Evolutionary conservation across 2,113 vertebrate genomes (phyloP), one percentile per base, ranked within the genome.

Genomic region (Esox niger): DNA sequence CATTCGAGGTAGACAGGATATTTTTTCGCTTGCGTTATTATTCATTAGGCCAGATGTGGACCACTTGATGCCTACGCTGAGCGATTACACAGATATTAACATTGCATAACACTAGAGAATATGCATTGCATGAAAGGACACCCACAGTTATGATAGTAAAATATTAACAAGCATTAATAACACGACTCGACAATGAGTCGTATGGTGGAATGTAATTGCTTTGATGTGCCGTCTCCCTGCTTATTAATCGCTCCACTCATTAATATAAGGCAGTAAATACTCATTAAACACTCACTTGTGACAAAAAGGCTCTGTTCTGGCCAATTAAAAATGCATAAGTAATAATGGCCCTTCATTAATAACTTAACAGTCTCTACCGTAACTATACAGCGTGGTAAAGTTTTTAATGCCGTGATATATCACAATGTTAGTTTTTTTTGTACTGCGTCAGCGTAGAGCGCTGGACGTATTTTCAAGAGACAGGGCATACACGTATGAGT

Each of bases 261-360:
- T 94, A 94, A 93, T 95, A 38, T 38, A 95, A 88, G 92, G 92
- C 89, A 93, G 93, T 94, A 94, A 93, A 95, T 95, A 96, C 96
- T 95, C 93, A 95, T 96, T 95, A 93, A 92, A 91, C 92, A 91
- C 92, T 91, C 92, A 91, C 90, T 95, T 93, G 90, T 94, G 93
- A 94, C 94, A 94, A 94, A 95, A 94, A 95, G 92, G 92, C 93
- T 91, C 94, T 91, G 93, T 91, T n/a, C 91, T 93, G 90, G 79
- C 85, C 92, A 87, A 95, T 97, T 93, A 96, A 97, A 95, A 92
- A 95, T 97, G 92, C 78, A 97, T 95, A 93, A 94, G 93, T 92
- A 93, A 91, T 96, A 95, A 98, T 95, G 94, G 93, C 88, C 88
- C 88, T 93, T 93, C 94, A 95, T 96, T 95, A 98, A 98, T 96